Evolutionary conservation across 1,140 invertebrate genomes (phyloP), one percentile per base, ranked within the genome.

Genomic region (Habropoda laboriosa): DNA sequence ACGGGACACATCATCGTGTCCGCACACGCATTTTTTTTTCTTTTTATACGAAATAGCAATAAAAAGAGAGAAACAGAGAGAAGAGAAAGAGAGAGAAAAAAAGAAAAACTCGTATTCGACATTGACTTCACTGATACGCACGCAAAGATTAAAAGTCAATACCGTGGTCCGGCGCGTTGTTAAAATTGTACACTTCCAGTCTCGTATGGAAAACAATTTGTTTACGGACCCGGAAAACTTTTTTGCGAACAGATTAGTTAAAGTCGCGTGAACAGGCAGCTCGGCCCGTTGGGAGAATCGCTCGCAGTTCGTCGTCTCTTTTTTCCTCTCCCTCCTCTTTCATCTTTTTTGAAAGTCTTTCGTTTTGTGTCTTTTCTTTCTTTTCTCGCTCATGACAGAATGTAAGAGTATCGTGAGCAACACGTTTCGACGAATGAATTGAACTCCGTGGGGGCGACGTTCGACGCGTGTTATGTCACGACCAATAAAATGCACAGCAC

Each of bases 61-160:
- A 18, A 40, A 64, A 42, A 16, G 1, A 42, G 13, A 49, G 47
- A 45, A 40, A 24, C 12, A 42, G 35, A n/a, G 8, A 27, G 1
- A 55, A 12, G 30, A n/a, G 16, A 1, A 3, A 53, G 0, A 8
- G 4, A 21, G 16, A 4, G 5, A 8, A 8, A 32, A 32, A 16
- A 60, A n/a, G 21, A 3, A 10, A 60, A 21, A 60, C 5, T n/a
- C 21, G 32, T 6, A n/a, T 35, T 10, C n/a, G 60, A 38, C 12
- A 75, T 49, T 27, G 42, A 74, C 49, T 61, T 47, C 49, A 68
- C 75, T 45, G n/a, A 53, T n/a, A 8, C 13, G 35, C n/a, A 21
- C 27, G 24, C 18, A 0, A 10, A 3, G 27, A 70, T 66, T 27
- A 53, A 40, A 38, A 70, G 4, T 70, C 49, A 27, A 24, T n/a